Base-by-base conservation (phyloP, 2,113 vertebrate genomes). In the Globicephala melas region DNA sequence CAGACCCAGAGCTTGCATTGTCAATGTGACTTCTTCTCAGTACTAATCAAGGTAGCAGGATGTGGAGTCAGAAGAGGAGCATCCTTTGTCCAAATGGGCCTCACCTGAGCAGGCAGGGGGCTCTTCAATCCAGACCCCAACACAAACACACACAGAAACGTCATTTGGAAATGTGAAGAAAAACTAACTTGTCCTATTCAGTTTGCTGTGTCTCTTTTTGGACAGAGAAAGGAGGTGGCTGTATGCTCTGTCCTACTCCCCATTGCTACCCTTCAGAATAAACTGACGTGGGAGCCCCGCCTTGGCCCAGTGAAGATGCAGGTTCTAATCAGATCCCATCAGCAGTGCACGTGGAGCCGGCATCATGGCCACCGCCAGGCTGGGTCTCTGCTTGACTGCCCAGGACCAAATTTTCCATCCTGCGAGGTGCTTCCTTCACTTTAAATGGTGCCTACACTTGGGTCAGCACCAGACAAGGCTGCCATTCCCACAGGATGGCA, bases 341-440 rank as follows among this genome's bases (percentile, higher is more conserved):
- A 2, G 11, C 8, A 2, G 17, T 0, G 3, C 0, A 0, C 2
- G 0, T 7, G 3, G 5, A 21, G 14, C 1, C 2, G 0, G 4
- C 14, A 1, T 20, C 50, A 0, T 1, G 17, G 25, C 33, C 11
- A 0, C 7, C 0, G 5, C 33, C 58, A 10, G 15, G 2, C 2
- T 2, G 5, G 1, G 21, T 25, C n/a, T 50, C 21, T 14, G 31
- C 36, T 26, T 17, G 28, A 6, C 8, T 2, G 5, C n/a, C 2
- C 2, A 33, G 21, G 67, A 10, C 55, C 4, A 14, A 10, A 1
- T 0, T 1, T 1, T 17, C 58, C 79, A 3, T 23, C 17, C 25
- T 5, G 2, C 2, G 13, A 23, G 36, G 2, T 3, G 17, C 36
- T 26, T 3, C 11, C 31, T 5, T n/a, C 4, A 21, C 36, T 12